phyloP scores from a whole-genome alignment of 2,888 invertebrate species.

The Tinea trinotella region DNA sequence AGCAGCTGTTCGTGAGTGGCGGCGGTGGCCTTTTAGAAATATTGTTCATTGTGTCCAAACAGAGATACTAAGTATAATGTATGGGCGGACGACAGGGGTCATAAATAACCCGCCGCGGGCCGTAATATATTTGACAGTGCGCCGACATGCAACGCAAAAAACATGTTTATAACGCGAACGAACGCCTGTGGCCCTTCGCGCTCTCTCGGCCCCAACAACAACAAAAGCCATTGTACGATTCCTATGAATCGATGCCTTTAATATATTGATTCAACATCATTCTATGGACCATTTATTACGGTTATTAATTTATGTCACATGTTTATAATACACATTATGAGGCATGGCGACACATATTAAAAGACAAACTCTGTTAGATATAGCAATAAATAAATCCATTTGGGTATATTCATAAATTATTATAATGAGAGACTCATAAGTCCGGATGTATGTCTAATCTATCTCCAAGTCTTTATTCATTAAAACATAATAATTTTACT shows the following conservation, averaged over 20 bases:
- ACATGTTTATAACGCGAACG: slow-evolving; percentile 67
- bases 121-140: slow-evolving; percentile 73
- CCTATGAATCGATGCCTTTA: background rate
- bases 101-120: slow-evolving; percentile 68
- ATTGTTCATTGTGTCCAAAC: slow-evolving; percentile 74
- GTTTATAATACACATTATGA: background rate
- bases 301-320: background rate
- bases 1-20: slow-evolving; percentile 62
- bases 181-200: background rate
- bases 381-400: too few species aligned
- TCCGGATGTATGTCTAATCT: too few species aligned
- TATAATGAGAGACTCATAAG: too few species aligned
- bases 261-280: background rate
- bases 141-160: slow-evolving; percentile 72
- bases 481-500: too few species aligned
- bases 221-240: slow-evolving; percentile 6
- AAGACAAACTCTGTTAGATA: too few species aligned
- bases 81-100: slow-evolving; percentile 69
- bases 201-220: background rate
- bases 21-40: slow-evolving; percentile 57
- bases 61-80: slow-evolving; percentile 73
- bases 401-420: too few species aligned
- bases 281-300: background rate
- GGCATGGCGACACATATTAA: too few species aligned
- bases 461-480: too few species aligned